Percentiles rank a stretch among this genome's conserved stretches.
phyloP scores from a whole-genome alignment of 2,113 vertebrate genomes.

The Thinocorus orbignyianus region DNA sequence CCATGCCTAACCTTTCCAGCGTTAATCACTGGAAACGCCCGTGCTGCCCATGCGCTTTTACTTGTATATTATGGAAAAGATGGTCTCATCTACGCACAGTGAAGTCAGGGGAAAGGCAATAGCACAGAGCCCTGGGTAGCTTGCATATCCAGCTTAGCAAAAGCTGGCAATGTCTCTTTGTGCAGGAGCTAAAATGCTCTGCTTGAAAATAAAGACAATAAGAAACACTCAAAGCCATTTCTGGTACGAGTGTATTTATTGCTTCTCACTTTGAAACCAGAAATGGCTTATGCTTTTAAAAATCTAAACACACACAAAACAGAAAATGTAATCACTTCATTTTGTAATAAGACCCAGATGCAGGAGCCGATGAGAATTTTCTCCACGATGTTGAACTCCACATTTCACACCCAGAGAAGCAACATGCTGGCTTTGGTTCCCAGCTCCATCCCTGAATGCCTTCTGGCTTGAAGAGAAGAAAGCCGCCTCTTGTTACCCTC shows the following conservation, averaged over 20 bases:
- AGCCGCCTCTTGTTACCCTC: constrained; percentile 5
- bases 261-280: neutral
- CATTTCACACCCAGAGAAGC: neutral
- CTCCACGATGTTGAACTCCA: neutral
- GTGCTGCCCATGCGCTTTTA: neutral
- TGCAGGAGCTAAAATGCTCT: neutral
- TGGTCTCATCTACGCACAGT: neutral
- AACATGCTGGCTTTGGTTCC: neutral
- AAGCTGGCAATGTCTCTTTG: neutral
- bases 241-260: neutral
- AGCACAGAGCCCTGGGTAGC: neutral
- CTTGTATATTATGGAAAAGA: neutral
- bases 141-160: neutral
- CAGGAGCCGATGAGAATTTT: neutral
- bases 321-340: neutral
- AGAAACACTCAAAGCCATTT: neutral
- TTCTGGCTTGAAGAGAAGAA: neutral
- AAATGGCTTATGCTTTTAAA: neutral
- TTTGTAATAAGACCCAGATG: neutral
- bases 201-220: neutral
- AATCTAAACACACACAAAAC: neutral
- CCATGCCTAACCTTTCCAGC: neutral
- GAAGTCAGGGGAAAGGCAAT: neutral
- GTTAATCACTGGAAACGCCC: neutral
- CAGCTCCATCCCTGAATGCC: neutral